These are phyloP conservation scores for Tachina fera DNA, from an alignment of 2,888 invertebrate species.

Conservation along the genomic window DNA sequence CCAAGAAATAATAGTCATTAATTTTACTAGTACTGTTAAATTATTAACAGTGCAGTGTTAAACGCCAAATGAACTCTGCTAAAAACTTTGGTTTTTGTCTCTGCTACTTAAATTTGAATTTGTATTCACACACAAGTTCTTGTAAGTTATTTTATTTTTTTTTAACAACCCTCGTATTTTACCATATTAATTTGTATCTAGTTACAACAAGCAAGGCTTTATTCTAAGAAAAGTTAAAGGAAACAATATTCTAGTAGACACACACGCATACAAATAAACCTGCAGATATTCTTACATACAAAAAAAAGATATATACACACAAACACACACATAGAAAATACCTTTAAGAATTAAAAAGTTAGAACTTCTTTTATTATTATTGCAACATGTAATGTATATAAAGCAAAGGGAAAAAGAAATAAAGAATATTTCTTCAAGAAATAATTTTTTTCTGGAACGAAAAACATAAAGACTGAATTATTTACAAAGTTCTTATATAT, in stretches of 20 bases:
- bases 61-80: no score
- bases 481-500: constrained; percentile 46
- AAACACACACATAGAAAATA: constrained; percentile 13
- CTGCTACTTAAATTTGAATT: no score
- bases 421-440: constrained; percentile 40
- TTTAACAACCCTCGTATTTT: neutral
- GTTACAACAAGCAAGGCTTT: neutral
- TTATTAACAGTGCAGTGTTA: no score
- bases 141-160: neutral
- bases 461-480: constrained; percentile 54
- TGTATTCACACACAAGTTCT: no score
- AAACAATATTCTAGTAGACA: neutral
- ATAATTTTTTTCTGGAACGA: constrained; percentile 16
- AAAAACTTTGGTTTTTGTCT: no score
- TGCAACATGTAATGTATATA: constrained; percentile 21
- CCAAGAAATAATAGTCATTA: no score
- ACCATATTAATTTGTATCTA: constrained; percentile 8
- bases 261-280: neutral
- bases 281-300: no score
- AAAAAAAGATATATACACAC: neutral
- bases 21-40: no score
- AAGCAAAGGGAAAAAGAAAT: constrained; percentile 31
- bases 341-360: constrained; percentile 61
- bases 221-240: neutral
- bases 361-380: neutral